Percentiles rank a stretch among this genome's conserved stretches.
phyloP scores from a whole-genome alignment of 2,113 vertebrate species.

The Crotalus horridus region DNA sequence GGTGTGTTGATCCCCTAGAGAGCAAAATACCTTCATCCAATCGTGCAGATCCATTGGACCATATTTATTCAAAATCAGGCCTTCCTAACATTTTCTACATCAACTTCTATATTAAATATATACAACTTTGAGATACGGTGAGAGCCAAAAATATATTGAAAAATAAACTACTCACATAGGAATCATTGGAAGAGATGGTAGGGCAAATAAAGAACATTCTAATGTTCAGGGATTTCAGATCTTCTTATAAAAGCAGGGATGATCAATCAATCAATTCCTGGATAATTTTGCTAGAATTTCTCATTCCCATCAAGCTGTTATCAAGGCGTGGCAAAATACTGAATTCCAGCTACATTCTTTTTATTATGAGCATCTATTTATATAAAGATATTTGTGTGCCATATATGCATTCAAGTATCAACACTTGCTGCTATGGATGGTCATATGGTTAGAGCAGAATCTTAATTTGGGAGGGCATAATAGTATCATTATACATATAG shows the following conservation, averaged over 20 bases:
- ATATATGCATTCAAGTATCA: neutral
- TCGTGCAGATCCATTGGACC: neutral
- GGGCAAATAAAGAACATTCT: neutral
- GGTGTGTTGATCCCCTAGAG: neutral
- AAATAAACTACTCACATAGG: neutral
- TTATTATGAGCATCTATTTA: neutral
- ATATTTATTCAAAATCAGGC: neutral
- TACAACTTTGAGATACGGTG: neutral
- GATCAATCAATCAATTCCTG: neutral
- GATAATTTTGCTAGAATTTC: neutral
- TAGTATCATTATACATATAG: neutral
- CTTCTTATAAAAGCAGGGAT: constrained; percentile 18
- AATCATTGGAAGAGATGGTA: neutral
- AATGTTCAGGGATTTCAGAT: neutral
- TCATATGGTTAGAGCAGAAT: neutral
- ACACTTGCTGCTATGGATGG: neutral
- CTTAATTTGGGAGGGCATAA: neutral
- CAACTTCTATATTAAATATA: neutral
- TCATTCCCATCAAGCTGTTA: neutral
- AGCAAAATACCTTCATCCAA: neutral
- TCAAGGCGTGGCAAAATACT: neutral
- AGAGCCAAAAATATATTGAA: neutral
- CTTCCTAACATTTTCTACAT: neutral
- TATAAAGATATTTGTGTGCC: neutral
- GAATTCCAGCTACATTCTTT: neutral